phyloP scores from a whole-genome alignment of 2,113 vertebrate genomes.

The Elaphurus davidianus region DNA sequence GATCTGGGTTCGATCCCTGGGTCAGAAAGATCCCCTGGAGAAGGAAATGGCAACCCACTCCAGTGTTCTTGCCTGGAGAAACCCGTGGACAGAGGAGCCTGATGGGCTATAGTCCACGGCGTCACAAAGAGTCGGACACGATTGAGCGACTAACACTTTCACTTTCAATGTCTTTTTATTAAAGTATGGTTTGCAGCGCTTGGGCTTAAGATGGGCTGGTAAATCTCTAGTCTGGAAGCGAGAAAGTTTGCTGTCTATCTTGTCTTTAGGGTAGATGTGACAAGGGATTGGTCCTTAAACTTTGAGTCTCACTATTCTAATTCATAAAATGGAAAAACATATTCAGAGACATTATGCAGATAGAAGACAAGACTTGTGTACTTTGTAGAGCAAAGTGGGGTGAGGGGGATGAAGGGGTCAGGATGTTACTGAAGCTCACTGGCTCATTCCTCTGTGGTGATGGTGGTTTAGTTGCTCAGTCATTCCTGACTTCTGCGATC shows the following conservation, averaged over 20 bases:
- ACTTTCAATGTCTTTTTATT: background rate
- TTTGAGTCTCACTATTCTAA: background rate
- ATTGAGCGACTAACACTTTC: too few relatives aligned
- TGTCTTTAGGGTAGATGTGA: background rate
- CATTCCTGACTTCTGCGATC: too few relatives aligned
- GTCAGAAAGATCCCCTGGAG: too few relatives aligned
- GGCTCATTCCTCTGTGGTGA: too few relatives aligned
- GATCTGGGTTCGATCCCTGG: background rate
- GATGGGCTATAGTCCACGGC: rapidly evolving
- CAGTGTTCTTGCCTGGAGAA: too few relatives aligned
- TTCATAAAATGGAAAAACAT: background rate
- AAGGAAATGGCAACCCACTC: too few relatives aligned
- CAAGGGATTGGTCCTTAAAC: background rate
- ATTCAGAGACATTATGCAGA: background rate
- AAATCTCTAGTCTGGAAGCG: too few relatives aligned
- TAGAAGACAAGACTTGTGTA: background rate
- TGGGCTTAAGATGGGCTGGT: background rate
- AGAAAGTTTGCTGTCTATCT: background rate
- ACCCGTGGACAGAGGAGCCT: too few relatives aligned
- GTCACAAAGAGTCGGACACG: rapidly evolving
- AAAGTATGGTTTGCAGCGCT: background rate
- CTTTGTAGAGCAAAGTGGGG: background rate
- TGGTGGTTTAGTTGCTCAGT: too few relatives aligned
- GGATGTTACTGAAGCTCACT: background rate
- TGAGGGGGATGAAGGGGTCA: background rate